These are phyloP conservation scores for Brachymystax lenok DNA, from an alignment of 2,797 vertebrate species.

Conservation along the genomic window DNA sequence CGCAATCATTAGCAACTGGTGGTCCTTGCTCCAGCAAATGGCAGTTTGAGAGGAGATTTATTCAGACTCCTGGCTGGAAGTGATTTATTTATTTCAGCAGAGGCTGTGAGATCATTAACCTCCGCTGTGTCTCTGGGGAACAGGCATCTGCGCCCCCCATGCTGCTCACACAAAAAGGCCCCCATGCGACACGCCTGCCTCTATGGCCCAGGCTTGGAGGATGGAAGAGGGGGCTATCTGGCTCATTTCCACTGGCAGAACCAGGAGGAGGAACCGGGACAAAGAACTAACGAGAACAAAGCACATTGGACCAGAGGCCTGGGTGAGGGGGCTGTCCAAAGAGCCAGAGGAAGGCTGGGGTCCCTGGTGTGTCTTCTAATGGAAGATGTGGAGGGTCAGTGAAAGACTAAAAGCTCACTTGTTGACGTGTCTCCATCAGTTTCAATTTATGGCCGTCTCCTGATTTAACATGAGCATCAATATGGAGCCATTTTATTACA, in stretches of 20 bases:
- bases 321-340: slow-evolving; percentile 21
- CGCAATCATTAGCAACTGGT: slow-evolving; percentile 85
- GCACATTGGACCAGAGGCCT: slow-evolving; percentile 13
- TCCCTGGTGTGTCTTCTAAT: slow-evolving; percentile 55
- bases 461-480: slow-evolving; percentile 39
- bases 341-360: slow-evolving; percentile 22
- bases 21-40: slow-evolving; percentile 77
- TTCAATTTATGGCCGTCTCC: slow-evolving; percentile 15
- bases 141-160: slow-evolving; percentile 72
- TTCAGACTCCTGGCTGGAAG: slow-evolving; percentile 77
- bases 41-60: slow-evolving; percentile 78
- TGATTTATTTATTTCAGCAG: slow-evolving; percentile 87
- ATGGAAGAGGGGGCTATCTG: neutral
- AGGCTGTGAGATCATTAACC: slow-evolving; percentile 85
- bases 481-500: slow-evolving; percentile 1
- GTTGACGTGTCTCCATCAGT: slow-evolving; percentile 55
- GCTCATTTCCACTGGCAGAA: too few species aligned
- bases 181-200: slow-evolving; percentile 42
- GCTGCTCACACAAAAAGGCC: slow-evolving; percentile 72
- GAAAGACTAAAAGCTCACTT: slow-evolving; percentile 64
- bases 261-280: too few species aligned
- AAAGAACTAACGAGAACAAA: too few species aligned
- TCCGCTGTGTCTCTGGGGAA: slow-evolving; percentile 75
- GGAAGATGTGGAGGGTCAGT: slow-evolving; percentile 35
- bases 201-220: slow-evolving; percentile 29